phyloP scores from a whole-genome alignment of 1,140 invertebrate genomes.

The Hyles euphorbiae region DNA sequence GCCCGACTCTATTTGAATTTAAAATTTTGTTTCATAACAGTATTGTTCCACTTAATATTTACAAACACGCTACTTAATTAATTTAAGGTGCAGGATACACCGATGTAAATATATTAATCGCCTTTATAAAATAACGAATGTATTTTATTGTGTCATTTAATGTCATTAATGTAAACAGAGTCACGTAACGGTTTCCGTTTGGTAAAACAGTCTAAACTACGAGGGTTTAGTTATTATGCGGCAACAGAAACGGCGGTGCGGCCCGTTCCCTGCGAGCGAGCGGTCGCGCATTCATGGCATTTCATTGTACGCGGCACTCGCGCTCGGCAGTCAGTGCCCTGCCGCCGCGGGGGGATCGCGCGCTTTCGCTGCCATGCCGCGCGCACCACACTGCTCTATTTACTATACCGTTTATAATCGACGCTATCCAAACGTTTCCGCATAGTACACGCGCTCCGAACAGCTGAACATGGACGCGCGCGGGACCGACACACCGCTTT shows the following conservation, averaged over 20 bases:
- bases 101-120: conserved; percentile 12
- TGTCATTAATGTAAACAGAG: conserved; percentile 38
- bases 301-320: conserved; percentile 43
- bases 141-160: no score
- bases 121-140: no score
- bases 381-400: conserved; percentile 39
- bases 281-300: conserved; percentile 62
- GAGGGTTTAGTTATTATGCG: conserved; percentile 63
- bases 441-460: conserved; percentile 36
- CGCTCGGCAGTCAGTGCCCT: conserved; percentile 46
- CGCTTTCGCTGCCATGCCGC: conserved; percentile 26
- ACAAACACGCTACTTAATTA: no score
- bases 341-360: conserved; percentile 59
- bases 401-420: conserved; percentile 44
- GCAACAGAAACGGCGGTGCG: conserved; percentile 59
- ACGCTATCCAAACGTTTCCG: conserved; percentile 47
- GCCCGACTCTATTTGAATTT: no score
- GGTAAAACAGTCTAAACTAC: conserved; percentile 56
- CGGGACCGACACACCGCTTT: conserved; percentile 43
- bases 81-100: background rate
- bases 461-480: conserved; percentile 53
- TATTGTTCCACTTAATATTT: no score
- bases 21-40: no score
- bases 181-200: conserved; percentile 65
- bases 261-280: conserved; percentile 38